Conservation (phyloP, 1,140 invertebrate genomes). For the Stegodyphus mimosarum region DNA sequence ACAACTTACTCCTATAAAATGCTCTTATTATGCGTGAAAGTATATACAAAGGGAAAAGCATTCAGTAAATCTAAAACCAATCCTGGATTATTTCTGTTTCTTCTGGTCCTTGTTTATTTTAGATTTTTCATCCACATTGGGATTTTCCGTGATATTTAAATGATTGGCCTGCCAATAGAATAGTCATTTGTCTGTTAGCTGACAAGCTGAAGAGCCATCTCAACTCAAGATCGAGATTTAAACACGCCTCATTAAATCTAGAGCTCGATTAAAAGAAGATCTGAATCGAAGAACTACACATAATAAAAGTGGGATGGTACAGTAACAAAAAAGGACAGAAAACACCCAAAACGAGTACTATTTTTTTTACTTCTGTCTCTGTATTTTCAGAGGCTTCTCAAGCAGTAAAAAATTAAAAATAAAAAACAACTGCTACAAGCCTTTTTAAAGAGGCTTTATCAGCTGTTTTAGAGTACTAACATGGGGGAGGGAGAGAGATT, state of each 20-base stretch:
- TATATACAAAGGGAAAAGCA: too few relatives aligned
- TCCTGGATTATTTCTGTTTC: too few relatives aligned
- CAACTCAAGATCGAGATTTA: slow-evolving; percentile 7
- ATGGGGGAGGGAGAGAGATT: slow-evolving; percentile 15
- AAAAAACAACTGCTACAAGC: slow-evolving; percentile 30
- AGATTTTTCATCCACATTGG: too few relatives aligned
- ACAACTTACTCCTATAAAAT: too few relatives aligned
- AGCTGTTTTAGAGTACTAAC: slow-evolving; percentile 59
- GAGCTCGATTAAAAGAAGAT: slow-evolving; percentile 35
- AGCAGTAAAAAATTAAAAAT: slow-evolving; percentile 11
- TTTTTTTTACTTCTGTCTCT: slow-evolving; percentile 28
- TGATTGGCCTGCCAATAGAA: too few relatives aligned
- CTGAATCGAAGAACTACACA: too few relatives aligned
- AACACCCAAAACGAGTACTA: slow-evolving; percentile 23
- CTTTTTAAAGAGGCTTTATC: slow-evolving; percentile 59
- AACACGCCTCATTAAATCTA: slow-evolving; percentile 50
- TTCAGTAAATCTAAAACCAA: too few relatives aligned
- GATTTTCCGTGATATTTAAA: too few relatives aligned
- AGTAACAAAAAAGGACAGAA: not conserved
- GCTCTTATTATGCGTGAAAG: too few relatives aligned
- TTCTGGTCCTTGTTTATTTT: too few relatives aligned
- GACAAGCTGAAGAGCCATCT: too few relatives aligned
- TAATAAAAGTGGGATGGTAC: not conserved
- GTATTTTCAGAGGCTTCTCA: not conserved
- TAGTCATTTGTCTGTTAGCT: too few relatives aligned